Evolutionary conservation across 2,888 invertebrate species (phyloP), one percentile per base, ranked within the genome.

Genomic region (Erebia ligea): DNA sequence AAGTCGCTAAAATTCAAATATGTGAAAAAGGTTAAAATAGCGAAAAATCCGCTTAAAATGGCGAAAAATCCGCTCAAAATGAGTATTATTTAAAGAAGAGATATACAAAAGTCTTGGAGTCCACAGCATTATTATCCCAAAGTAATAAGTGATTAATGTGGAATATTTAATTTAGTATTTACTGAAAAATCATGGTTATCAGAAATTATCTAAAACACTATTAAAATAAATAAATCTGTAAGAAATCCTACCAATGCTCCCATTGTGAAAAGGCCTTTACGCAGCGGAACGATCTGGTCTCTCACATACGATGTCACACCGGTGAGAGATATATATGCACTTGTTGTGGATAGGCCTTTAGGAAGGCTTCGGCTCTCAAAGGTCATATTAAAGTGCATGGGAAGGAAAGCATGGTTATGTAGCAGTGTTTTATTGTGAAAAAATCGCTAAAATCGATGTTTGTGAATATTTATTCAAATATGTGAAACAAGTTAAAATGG

Each of bases 291-390:
- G 21, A 21, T 21, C 21, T 21, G 21, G 21, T 21, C 21, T 21
- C 21, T 21, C 21, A 21, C 1, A 21, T 21, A 21, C 21, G 21
- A 6, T 95, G 94, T 1, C 95, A 95, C 70, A 94, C 94, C 0
- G 94, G 92, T 0, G 92, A 92, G 67, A 75, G 92, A 1, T 94
- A 85, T 71, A 82, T 88, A 0, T 94, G 94, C 71, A 79, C 87
- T 0, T 84, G 86, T 9, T 95, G 95, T 50, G 93, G 94, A 0
- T 90, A 91, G 68, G 86, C 92, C 0, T 95, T 95, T 71, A 90
- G 94, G 6, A 94, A 95, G 62, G 88, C 93, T 0, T 88, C 93
- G 0, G 94, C 93, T 0, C 78, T 95, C 73, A 94, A 94, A 57
- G 81, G 87, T 0, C 95, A 95, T 77, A 80, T 92, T 17, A 91